Conservation (phyloP, 2,797 vertebrate species). For the Aphelocoma californica region DNA sequence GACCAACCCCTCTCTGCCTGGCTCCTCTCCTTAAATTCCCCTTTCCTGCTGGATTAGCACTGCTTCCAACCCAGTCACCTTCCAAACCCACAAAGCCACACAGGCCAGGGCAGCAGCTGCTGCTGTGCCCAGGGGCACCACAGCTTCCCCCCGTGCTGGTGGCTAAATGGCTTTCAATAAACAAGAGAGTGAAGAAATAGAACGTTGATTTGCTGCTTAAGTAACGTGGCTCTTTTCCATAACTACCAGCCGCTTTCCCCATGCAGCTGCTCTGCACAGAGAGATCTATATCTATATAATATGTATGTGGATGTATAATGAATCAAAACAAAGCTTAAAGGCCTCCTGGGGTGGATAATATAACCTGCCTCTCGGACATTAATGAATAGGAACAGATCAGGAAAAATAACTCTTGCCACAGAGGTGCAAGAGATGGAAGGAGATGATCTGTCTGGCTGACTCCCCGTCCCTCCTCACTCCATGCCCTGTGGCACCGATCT, state of each 20-base stretch:
- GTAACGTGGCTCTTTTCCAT: not conserved
- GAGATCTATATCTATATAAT: not conserved
- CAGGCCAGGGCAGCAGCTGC: not conserved
- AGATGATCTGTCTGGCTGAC: not conserved
- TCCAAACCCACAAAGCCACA: not conserved
- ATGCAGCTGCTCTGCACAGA: not conserved
- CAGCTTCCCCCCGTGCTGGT: not conserved
- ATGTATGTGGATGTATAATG: not conserved
- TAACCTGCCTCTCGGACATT: not conserved
- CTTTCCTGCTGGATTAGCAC: not conserved
- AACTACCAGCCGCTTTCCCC: not conserved
- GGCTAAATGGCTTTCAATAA: not conserved
- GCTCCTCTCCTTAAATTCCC: not conserved
- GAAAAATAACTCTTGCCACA: not conserved
- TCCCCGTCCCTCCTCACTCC: not conserved
- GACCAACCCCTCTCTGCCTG: not conserved
- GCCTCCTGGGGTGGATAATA: not conserved
- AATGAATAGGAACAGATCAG: not conserved
- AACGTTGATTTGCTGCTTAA: not conserved
- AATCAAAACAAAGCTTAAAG: conserved; percentile 22
- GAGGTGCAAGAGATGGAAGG: not conserved
- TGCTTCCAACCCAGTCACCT: not conserved
- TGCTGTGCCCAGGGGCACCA: not conserved
- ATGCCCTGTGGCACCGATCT: not conserved
- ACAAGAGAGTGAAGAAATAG: not conserved